Evolutionary conservation across 1,140 invertebrate species (phyloP).

Genomic region (Coelopa frigida): DNA sequence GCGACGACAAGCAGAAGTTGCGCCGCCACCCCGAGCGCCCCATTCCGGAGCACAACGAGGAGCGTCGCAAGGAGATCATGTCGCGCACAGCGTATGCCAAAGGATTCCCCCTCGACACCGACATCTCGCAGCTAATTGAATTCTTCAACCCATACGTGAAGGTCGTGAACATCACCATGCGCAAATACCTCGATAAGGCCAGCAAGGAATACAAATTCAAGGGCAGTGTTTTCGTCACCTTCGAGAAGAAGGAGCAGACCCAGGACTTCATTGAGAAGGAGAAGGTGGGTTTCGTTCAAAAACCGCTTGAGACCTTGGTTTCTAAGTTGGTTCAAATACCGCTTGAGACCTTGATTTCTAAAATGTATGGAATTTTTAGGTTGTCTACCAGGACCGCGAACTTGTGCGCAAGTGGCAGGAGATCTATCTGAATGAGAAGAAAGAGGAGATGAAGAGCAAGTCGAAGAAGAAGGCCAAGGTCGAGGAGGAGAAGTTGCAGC

Average conservation of each 20-base stretch:
- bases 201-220: constrained; percentile 67
- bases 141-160: constrained; percentile 66
- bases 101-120: constrained; percentile 70
- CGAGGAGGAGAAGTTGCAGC: constrained; percentile 46
- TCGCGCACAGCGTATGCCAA: constrained; percentile 79
- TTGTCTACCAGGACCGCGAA: constrained; percentile 67
- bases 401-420: constrained; percentile 64
- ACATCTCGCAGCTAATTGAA: constrained; percentile 64
- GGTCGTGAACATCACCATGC: constrained; percentile 70
- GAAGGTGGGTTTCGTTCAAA: constrained; percentile 13
- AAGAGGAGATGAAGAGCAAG: constrained; percentile 49
- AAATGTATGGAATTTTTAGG: constrained; percentile 8
- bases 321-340: no score
- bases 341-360: background rate
- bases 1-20: constrained; percentile 75
- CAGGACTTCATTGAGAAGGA: constrained; percentile 50
- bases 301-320: no score
- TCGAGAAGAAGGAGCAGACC: constrained; percentile 65
- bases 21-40: constrained; percentile 68
- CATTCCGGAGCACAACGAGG: constrained; percentile 77
- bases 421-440: constrained; percentile 65
- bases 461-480: constrained; percentile 45
- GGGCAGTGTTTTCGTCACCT: constrained; percentile 84
- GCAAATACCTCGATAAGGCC: constrained; percentile 59
- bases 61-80: constrained; percentile 69